phyloP scores from a whole-genome alignment of 2,888 invertebrate genomes.

The Heliconius aoede region DNA sequence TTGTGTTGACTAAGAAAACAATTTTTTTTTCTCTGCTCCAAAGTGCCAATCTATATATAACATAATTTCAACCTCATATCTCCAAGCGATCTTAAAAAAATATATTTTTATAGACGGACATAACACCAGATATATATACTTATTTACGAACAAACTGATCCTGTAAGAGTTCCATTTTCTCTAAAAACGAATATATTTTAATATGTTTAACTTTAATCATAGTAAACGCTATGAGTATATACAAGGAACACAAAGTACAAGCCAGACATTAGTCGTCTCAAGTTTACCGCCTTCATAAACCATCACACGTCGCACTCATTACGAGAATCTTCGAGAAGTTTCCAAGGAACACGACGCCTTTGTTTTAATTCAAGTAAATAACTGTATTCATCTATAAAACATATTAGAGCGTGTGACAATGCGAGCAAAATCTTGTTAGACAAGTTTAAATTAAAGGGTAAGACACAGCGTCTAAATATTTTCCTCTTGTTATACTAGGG shows the following conservation, averaged over 20 bases:
- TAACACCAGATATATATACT: too few species aligned
- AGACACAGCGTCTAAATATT: background rate
- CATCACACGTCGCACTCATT: slow-evolving; percentile 62
- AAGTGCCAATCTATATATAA: too few species aligned
- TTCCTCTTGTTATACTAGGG: background rate
- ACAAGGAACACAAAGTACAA: background rate
- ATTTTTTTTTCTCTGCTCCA: too few species aligned
- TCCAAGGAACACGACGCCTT: slow-evolving; percentile 61
- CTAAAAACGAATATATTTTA: too few species aligned
- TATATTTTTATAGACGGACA: too few species aligned
- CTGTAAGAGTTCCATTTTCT: too few species aligned
- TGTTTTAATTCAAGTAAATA: slow-evolving; percentile 65
- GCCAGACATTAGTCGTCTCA: slow-evolving; percentile 19
- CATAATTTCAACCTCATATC: too few species aligned
- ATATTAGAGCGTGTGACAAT: slow-evolving; percentile 59
- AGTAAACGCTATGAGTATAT: background rate
- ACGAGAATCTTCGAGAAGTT: slow-evolving; percentile 64
- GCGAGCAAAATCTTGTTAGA: slow-evolving; percentile 39
- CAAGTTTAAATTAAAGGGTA: slow-evolving; percentile 22
- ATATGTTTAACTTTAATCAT: too few species aligned
- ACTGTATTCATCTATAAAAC: slow-evolving; percentile 58
- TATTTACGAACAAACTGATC: too few species aligned
- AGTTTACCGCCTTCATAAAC: slow-evolving; percentile 43
- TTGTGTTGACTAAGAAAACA: too few species aligned
- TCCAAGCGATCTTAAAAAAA: too few species aligned